Evolutionary conservation across 2,113 vertebrate genomes (phyloP), one percentile per base, ranked within the genome.

Genomic region (Isichthys henryi): DNA sequence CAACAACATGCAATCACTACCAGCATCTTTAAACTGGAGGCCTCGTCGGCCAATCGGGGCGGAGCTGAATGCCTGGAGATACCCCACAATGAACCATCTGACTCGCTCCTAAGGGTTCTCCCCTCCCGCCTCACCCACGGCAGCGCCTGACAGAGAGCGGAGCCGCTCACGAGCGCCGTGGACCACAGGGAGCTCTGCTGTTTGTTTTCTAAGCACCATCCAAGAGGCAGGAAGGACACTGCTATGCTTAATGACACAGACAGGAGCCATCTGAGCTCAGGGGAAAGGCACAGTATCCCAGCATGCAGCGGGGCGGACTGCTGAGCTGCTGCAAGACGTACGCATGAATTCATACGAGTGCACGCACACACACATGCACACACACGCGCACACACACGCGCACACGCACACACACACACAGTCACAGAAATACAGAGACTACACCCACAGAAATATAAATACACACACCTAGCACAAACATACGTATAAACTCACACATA

Each of bases 161-260:
- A 84, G 80, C 45, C 23, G 17, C 21, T 84, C 2, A 15, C 43
- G 19, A n/a, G 17, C 21, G 8, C 82, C 17, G 21, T 0, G 19
- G 39, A 45, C 82, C 39, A 11, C 10, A 46, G 82, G 45, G 45
- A 48, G 45, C 43, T 84, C 21, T 84, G 43, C 21, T 84, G 82
- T 45, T 48, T 46, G 82, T 84, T 45, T 45, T n/a, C 82, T 48
- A 84, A 84, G 82, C 82, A 80, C 6, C 74, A 19, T 84, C 45
- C 82, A 84, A 48, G 7, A 46, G 82, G 45, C 39, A 84, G 82
- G 82, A 84, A 84, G 45, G 82, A 48, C 82, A 84, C 23, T 21
- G 45, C 82, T 48, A 84, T 84, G 82, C 43, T 84, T 84, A 84
- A 84, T 84, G 82, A 48, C 82, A 84, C 82, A 84, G 48, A n/a